Base-by-base conservation (phyloP, 2,888 invertebrate genomes). In the Pantelozetes paolii region DNA sequence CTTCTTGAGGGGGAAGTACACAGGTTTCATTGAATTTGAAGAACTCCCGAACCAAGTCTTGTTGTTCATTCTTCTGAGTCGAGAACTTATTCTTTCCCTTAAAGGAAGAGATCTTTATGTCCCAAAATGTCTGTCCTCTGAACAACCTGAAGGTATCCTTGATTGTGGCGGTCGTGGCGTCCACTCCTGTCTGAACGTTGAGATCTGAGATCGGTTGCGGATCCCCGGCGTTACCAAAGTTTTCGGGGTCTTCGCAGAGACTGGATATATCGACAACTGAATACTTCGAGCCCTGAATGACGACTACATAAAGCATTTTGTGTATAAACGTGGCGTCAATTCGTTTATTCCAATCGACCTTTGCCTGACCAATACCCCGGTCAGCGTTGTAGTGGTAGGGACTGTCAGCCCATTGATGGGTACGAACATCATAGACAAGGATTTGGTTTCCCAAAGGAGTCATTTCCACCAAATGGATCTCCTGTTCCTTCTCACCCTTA, bases 401-500 rank as follows among this genome's bases (percentile, higher is more conserved):
- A 1, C n/a, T 20, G 13, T 57, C 20, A 1, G 15, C 15, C 64
- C 64, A 64, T 18, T 64, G 11, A 20, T n/a, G 2, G 15, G 8
- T n/a, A 9, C 64, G 32, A 13, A 30, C 15, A n/a, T 64, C 64
- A n/a, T n/a, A 64, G 20, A 36, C n/a, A 32, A 64, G 11, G 6
- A 64, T n/a, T n/a, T 36, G 30, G n/a, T 64, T 64, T 2, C 2
- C 20, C 2, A 2, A 11, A 2, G 3, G 3, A 1, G 20, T n/a
- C 32, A 36, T 36, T n/a, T 64, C 64, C 1, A 64, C 5, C 30
- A 64, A 2, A 36, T 64, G 64, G 15, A 64, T 64, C 64, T 64
- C 64, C 18, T 32, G 36, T 11, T 64, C 64, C 18, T 28, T 3
- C 26, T 9, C 9, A 13, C 30, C 30, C 1, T 9, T 8, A 8